Evolutionary conservation across 2,888 invertebrate genomes (phyloP), one percentile per base, ranked within the genome.

Genomic region (Philopedon plagiatum): DNA sequence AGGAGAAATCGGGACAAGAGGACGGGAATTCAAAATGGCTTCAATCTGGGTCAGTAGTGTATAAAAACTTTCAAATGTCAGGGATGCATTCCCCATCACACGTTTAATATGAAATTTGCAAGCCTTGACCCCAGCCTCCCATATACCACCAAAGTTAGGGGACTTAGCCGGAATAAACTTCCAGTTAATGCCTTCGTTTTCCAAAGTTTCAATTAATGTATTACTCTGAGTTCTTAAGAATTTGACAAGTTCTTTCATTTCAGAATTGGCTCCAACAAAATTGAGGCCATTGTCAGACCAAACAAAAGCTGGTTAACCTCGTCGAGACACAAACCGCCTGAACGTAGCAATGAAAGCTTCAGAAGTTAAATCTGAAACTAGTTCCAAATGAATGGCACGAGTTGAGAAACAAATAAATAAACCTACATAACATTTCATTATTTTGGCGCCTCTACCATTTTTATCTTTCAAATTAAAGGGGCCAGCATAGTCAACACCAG

Each of bases 91-190:
- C n/a, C 44, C 66, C 18, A 58, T 44, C 2, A 66, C 39, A 15
- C 62, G 58, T 32, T 49, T 68, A 21, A 68, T 19, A 61, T 62
- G 62, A 13, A 26, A 23, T 26, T 62, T 62, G 23, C 21, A 49
- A 0, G 76, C 75, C 58, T 79, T 80, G 1, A 82, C 75, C 5
- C 75, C 77, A 5, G 78, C 75, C 44, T 83, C 82, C 80, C 80
- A 81, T 4, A 82, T 39, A n/a, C 82, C 81, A 4, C 82, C 81
- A 56, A 78, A 78, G 56, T 80, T 76, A 0, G 79, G 80, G 11
- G 78, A 70, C 19, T 37, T 21, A 5, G 81, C 76, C 3, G 80
- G 80, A 54, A 78, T 80, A 58, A 81, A 83, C 41, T 79, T 71
- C 81, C 81, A 81, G 32, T 66, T 46, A 19, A 49, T 23, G 9